phyloP scores from a whole-genome alignment of 2,113 vertebrate genomes.

The Zapus hudsonius region DNA sequence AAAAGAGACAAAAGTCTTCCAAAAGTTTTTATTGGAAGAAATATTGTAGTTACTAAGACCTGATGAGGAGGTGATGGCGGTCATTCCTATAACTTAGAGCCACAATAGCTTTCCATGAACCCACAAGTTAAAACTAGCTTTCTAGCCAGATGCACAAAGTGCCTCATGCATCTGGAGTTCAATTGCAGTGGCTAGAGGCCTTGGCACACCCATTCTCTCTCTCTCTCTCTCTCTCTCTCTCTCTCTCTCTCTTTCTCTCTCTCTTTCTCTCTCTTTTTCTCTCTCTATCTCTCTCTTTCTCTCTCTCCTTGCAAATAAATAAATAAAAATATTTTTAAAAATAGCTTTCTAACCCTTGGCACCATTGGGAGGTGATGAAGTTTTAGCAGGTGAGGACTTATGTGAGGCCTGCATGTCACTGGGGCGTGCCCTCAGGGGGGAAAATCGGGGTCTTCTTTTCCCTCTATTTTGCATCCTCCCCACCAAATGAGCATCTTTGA shows the following conservation, averaged over 20 bases:
- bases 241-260: no score
- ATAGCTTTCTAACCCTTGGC: not conserved
- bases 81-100: not conserved
- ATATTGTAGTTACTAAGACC: not conserved
- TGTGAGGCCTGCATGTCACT: not conserved
- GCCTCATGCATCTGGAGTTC: no score
- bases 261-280: no score
- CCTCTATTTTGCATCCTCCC: not conserved
- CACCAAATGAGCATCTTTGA: not conserved
- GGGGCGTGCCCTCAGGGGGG: no score
- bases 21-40: not conserved
- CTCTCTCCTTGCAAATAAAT: no score
- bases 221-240: no score
- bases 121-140: not conserved
- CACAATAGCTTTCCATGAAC: not conserved
- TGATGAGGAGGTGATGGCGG: not conserved
- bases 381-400: not conserved
- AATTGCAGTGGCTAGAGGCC: no score
- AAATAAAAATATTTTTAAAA: no score
- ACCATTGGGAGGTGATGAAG: not conserved
- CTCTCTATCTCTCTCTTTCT: no score
- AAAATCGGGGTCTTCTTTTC: not conserved
- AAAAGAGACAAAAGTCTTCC: not conserved
- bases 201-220: no score
- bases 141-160: no score